Evolutionary conservation across 2,797 vertebrate species (phyloP), one percentile per base, ranked within the genome.

Genomic region (Phrynocephalus forsythii): DNA sequence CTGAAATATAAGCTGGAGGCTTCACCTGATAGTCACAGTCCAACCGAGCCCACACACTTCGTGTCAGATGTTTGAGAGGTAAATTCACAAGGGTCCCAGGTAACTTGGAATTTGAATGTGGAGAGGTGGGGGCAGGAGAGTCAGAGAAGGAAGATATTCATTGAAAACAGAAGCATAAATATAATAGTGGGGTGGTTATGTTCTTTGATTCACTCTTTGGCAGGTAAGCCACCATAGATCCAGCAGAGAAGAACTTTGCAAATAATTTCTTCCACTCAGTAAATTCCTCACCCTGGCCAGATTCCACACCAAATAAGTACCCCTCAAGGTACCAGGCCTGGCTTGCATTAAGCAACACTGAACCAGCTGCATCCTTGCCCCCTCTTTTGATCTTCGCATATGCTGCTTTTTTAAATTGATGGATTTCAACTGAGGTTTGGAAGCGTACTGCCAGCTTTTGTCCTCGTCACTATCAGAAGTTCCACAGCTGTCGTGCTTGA

Each of bases 281-380:
- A 22, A 85, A 50, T 33, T 0, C 1, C 75, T 6, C 3, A 0
- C 4, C 2, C 30, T 60, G 1, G 20, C 7, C n/a, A 60, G 33
- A 10, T 80, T 91, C 83, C 83, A 69, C 38, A 60, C 77, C 2
- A 69, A 84, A 87, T 28, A 33, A 63, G 60, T 18, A 3, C 67
- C 66, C 63, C 18, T 0, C 0, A 6, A 75, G 0, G 76, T 18
- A 85, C 0, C 3, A 0, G 0, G 6, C 26, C 0, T 11, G 3
- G 6, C 3, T 72, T 33, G 52, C 0, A 73, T 13, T 33, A 67
- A 85, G 38, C 22, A 0, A 2, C 0, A 1, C 5, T 22, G 26
- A 22, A n/a, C 0, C 69, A 82, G 76, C 8, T 0, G 69, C 1
- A 83, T 79, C 60, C 79, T 84, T 69, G 63, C 77, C 26, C 0